Base-by-base conservation (phyloP, 2,113 vertebrate species). In the Ameiurus melas region DNA sequence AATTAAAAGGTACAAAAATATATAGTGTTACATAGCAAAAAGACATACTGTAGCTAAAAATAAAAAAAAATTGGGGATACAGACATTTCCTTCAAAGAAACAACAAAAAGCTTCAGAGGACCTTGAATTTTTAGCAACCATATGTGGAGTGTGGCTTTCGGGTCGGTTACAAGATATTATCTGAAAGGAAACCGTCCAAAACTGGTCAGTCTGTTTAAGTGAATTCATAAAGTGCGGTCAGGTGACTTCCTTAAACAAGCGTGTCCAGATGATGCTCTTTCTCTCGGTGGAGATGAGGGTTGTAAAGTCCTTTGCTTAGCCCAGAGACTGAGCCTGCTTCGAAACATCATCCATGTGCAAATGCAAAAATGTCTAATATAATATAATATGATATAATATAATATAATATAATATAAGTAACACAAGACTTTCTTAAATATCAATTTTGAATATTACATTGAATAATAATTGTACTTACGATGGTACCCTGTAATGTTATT, bases 231-330 rank as follows among this genome's bases (percentile, higher is more conserved):
- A 82, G 62, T 43, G 47, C 4, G 51, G 82, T 87, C 86, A 33
- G 83, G 58, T 70, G 51, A 81, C 73, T 58, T 58, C 30, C 62
- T 89, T 16, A 79, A 85, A 87, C 33, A 83, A 53, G 39, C 36
- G 20, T 80, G 89, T 85, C 82, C 82, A 85, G 47, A 62, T 85
- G 80, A 58, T 14, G 55, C 36, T 43, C 39, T 5, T 71, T 10
- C 88, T 90, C 89, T 92, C 90, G 86, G 90, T 87, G 81, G 51
- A 89, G 85, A 84, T 89, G 90, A 71, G 66, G 87, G 89, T 91
- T 90, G 82, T 90, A 78, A 87, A 86, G 86, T n/a, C 90, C 89
- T 89, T 87, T 91, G 89, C 64, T 75, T 93, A 90, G 93, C 90
- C 90, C 92, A 71, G 39, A 92, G 90, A 68, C 85, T 92, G 89